Base-by-base conservation (phyloP, 2,888 invertebrate species). In the Athalia rosae region DNA sequence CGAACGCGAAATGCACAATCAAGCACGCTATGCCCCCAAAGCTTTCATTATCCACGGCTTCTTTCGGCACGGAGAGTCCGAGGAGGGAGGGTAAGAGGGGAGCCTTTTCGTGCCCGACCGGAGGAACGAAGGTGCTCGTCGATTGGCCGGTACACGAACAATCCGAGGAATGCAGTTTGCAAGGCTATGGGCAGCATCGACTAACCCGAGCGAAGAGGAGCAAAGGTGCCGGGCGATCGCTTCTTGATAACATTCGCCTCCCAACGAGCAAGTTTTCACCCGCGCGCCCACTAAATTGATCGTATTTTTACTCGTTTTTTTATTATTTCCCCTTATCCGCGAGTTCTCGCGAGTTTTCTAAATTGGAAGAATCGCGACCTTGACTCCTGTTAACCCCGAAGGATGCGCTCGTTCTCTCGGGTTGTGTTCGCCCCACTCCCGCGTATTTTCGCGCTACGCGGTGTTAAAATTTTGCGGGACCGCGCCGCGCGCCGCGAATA, bases 91-190 rank as follows among this genome's bases (percentile, higher is more conserved):
- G n/a, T n/a, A n/a, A n/a, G 28, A 28, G 28, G 28, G 28, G 28
- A 28, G 28, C 28, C 28, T 28, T 8, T 74, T 58, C 28, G 4
- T 13, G 11, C 58, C 71, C 2, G 56, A 11, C 28, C 2, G 43
- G 45, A 15, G 0, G 45, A 71, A 9, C 58, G 41, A 71, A 71
- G 56, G 56, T 58, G 50, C 43, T 45, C 15, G 61, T 50, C 74
- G 74, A 74, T 74, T 82, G 82, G 81, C 80, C 82, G 80, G 64
- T 77, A 63, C 71, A 79, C 71, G 71, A 82, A 81, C 84, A 85
- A 84, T 80, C 82, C 81, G 81, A 83, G 85, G 85, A 85, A 86
- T 86, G 85, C 85, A 82, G 85, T 85, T 85, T 82, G 81, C 83
- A 84, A 80, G 81, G 83, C 80, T 85, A 83, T 79, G 79, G 79